Evolutionary conservation across 2,113 vertebrate genomes (phyloP).

Genomic region (Lepus americanus): DNA sequence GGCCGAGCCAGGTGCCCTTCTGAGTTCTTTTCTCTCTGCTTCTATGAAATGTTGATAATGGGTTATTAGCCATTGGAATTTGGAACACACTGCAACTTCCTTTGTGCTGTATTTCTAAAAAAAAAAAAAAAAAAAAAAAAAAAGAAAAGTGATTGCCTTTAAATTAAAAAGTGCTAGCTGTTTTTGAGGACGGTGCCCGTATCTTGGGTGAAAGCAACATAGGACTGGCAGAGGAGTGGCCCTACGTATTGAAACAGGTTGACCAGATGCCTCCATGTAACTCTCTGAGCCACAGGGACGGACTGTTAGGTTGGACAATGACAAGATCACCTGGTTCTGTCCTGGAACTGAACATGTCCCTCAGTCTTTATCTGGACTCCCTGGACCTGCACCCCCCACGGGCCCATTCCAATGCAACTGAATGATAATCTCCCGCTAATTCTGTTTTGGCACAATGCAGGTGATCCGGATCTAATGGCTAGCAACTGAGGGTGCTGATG

Average conservation of each 20-base stretch:
- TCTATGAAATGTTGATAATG: background rate
- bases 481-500: background rate
- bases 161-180: background rate
- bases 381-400: rapidly evolving
- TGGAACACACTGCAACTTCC: background rate
- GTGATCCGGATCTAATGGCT: background rate
- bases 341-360: background rate
- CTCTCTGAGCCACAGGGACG: rapidly evolving
- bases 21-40: background rate
- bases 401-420: background rate
- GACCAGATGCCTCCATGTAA: background rate
- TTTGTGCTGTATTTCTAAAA: background rate
- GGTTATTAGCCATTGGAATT: background rate
- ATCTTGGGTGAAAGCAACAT: background rate
- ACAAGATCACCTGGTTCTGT: background rate
- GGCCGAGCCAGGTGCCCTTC: background rate
- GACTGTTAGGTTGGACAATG: background rate
- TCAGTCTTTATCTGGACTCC: background rate
- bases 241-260: background rate
- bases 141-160: background rate
- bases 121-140: background rate
- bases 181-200: background rate
- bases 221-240: background rate
- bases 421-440: constrained; percentile 28
- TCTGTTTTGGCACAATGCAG: constrained; percentile 33